Evolutionary conservation across 2,113 vertebrate species (phyloP).

Genomic region (Nyctibius bracteatus): DNA sequence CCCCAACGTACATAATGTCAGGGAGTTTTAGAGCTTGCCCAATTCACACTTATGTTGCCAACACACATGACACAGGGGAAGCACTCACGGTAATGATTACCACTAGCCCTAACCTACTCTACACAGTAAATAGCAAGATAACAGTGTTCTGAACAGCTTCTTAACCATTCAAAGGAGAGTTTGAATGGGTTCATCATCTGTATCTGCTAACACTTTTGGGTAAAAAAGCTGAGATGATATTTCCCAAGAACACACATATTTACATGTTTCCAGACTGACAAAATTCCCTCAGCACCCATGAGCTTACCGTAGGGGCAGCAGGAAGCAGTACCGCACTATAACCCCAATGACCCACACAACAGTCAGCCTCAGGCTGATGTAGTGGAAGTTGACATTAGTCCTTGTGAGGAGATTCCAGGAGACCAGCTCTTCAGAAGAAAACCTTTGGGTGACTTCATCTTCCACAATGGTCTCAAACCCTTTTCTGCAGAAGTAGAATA

Average conservation of each 20-base stretch:
- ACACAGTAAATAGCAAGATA: background rate
- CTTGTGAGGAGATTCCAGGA: constrained; percentile 98
- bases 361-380: constrained; percentile 88
- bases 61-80: background rate
- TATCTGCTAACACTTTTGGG: background rate
- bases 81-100: background rate
- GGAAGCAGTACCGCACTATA: constrained; percentile 85
- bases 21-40: background rate
- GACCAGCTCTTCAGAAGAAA: constrained; percentile 93
- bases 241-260: background rate
- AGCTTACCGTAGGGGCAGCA: constrained; percentile 88
- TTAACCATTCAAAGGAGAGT: background rate
- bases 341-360: constrained; percentile 90
- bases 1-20: background rate
- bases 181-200: background rate
- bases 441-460: constrained; percentile 92
- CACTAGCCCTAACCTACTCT: background rate
- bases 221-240: background rate
- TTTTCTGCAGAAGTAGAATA: constrained; percentile 90
- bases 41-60: background rate
- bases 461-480: constrained; percentile 92
- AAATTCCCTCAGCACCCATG: background rate
- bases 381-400: constrained; percentile 92
- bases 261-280: fast-evolving
- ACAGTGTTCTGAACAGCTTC: background rate